A percentile compares a stretch with the other conserved stretches of the same genome.
Conservation (phyloP, 1,140 invertebrate species). For the Aphaenogaster floridana region DNA sequence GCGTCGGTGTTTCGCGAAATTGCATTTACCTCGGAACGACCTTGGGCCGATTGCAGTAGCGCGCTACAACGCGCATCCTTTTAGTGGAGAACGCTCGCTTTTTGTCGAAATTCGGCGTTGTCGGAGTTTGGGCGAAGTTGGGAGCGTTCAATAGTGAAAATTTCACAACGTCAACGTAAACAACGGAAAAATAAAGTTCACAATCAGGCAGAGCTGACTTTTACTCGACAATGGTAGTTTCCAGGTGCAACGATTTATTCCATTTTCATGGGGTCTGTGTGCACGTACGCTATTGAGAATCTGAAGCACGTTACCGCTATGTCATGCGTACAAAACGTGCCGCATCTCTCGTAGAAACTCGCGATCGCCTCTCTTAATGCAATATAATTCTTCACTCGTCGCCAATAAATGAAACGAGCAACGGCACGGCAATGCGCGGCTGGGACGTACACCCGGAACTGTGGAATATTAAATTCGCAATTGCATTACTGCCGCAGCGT, state of each 20-base stretch:
- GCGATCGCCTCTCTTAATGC: not conserved
- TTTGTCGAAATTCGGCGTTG: slow-evolving; percentile 12
- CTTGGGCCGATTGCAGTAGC: slow-evolving; percentile 38
- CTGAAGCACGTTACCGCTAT: not conserved
- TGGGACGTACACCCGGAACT: slow-evolving; percentile 4
- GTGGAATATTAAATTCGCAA: slow-evolving; percentile 62
- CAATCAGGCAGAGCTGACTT: slow-evolving; percentile 19
- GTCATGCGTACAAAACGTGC: slow-evolving; percentile 14
- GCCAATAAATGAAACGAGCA: slow-evolving; percentile 49
- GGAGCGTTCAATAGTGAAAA: not conserved
- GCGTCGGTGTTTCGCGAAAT: slow-evolving; percentile 28
- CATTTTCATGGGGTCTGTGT: not conserved
- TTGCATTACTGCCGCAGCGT: slow-evolving; percentile 17
- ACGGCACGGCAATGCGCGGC: not conserved
- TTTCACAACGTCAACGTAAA: not conserved
- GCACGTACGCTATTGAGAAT: slow-evolving; percentile 8
- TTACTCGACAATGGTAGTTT: not conserved
- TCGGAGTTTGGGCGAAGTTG: not conserved
- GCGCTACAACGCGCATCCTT: slow-evolving; percentile 23
- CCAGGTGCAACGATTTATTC: not conserved
- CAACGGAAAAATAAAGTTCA: slow-evolving; percentile 29
- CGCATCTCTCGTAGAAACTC: slow-evolving; percentile 18
- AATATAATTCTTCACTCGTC: slow-evolving; percentile 45
- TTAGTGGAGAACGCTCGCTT: not conserved
- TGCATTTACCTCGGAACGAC: slow-evolving; percentile 36